A percentile compares a stretch with the other conserved stretches of the same genome.
These are phyloP conservation scores for Aproaerema taeniolella DNA, from an alignment of 2,888 invertebrate genomes.

Conservation along the genomic window DNA sequence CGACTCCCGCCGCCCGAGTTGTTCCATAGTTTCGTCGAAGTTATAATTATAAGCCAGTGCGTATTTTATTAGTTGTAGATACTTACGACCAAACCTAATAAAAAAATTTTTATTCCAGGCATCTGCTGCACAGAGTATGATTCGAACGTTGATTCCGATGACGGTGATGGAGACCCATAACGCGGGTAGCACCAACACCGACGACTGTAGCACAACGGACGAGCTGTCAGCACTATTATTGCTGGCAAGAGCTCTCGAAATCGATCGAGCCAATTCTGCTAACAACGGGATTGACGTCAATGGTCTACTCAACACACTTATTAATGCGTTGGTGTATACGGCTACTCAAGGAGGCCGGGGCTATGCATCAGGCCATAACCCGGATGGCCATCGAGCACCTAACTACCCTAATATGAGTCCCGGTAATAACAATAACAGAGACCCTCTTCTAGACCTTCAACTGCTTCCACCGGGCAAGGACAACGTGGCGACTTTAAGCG, in stretches of 20 bases:
- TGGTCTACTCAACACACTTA: conserved; percentile 49
- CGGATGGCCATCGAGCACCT: background rate
- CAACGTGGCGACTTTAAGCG: background rate
- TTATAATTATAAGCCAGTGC: no score
- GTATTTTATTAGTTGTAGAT: no score
- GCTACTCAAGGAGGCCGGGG: conserved; percentile 30
- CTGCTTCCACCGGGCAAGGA: background rate
- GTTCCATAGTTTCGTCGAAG: no score
- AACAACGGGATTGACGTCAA: conserved; percentile 28
- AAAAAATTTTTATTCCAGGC: no score
- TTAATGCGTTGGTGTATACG: conserved; percentile 50
- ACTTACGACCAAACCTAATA: no score
- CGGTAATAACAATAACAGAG: no score
- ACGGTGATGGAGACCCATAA: conserved; percentile 2
- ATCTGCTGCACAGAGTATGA: conserved; percentile 28
- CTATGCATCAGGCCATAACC: background rate
- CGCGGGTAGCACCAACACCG: background rate
- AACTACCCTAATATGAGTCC: background rate
- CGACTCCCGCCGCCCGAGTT: no score
- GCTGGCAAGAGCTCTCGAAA: conserved; percentile 26
- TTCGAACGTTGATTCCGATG: conserved; percentile 13
- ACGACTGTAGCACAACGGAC: conserved; percentile 9
- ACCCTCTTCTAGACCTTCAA: background rate
- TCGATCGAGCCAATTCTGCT: conserved; percentile 17
- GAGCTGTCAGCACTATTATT: conserved; percentile 25